Evolutionary conservation across 2,797 vertebrate species (phyloP), one percentile per base, ranked within the genome.

Genomic region (Rhinichthys osculus): DNA sequence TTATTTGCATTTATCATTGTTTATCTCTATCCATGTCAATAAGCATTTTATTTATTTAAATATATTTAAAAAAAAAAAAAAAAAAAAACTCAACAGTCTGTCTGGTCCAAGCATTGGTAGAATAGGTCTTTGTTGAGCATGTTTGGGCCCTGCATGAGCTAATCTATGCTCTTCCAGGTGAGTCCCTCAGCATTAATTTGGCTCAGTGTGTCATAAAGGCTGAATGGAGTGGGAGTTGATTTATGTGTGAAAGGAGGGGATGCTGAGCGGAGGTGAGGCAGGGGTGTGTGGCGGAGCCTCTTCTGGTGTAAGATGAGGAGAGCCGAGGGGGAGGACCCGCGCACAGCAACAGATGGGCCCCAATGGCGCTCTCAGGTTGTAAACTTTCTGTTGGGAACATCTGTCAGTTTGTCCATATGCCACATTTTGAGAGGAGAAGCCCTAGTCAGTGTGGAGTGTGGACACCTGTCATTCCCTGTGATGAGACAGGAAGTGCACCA

Each of bases 361-460:
- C 91, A 91, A 93, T 93, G 90, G 92, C 89, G 84, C 92, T 92
- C 94, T 94, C 94, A 94, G 94, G 94, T 95, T 95, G 93, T 95
- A 94, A 95, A 95, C 92, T 94, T 96, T 94, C 92, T 93, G 94
- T 95, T 94, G 7, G 92, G 84, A 95, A 96, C 95, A 96, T 96
- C 95, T 96, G 95, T 94, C 93, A 91, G 74, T 93, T 95, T 91
- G 89, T 94, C 96, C 95, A 95, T 95, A 95, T 96, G 95, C 88
- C 93, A 92, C 89, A 88, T 87, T 91, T 87, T 92, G 89, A 33
- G 66, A 90, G 86, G 71, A 85, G 79, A 82, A 82, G 69, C 21
- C 80, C 64, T 64, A 72, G 64, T 54, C 66, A 21, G 67, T 57
- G 54, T 62, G 42, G 71, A 85, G 66, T 42, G 27, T 57, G 38